Base-by-base conservation (phyloP, 2,888 invertebrate genomes). In the Yponomeuta sedellus region DNA sequence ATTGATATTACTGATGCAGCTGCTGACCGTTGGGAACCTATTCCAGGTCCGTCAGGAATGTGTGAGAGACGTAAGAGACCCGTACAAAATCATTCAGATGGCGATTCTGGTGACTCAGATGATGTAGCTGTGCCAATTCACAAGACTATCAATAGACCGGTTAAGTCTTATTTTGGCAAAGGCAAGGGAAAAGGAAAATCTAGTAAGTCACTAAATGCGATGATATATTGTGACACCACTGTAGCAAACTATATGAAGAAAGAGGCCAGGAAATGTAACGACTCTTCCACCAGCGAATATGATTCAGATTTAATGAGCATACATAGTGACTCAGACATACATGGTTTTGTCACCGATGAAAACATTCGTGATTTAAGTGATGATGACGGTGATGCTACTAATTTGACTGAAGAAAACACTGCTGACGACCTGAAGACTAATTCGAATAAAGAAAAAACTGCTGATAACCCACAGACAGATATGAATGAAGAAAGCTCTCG, bases 221-320 rank as follows among this genome's bases (percentile, higher is more conserved):
- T 61, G 61, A 12, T 25, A 61, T 61, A 22, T 16, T 61, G 61
- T 61, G 61, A 61, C 61, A 61, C 61, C 61, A 61, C 61, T 25
- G 61, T 61, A 28, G 61, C 25, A 61, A 61, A 61, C 25, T 61
- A 25, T 61, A 61, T 61, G 11, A 61, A 61, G 61, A 61, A 61
- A 61, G 28, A 61, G 61, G 61, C 61, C 61, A 61, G 61, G 61
- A 61, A 61, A 61, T 61, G 61, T 61, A 25, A 11, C 22, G 61
- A 61, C 61, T 61, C 61, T 61, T 61, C 25, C 61, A 61, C 61
- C 61, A 61, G 61, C 61, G 61, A 61, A 25, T 61, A 16, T 61
- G 61, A 61, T 61, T 61, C 61, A 25, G 22, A 61, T 61, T 61
- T 61, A 61, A 61, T 61, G 61, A 61, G 61, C 25, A 61, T 61